Conservation (phyloP, 2,888 invertebrate genomes). For the Pseudeuparius sepicola region DNA sequence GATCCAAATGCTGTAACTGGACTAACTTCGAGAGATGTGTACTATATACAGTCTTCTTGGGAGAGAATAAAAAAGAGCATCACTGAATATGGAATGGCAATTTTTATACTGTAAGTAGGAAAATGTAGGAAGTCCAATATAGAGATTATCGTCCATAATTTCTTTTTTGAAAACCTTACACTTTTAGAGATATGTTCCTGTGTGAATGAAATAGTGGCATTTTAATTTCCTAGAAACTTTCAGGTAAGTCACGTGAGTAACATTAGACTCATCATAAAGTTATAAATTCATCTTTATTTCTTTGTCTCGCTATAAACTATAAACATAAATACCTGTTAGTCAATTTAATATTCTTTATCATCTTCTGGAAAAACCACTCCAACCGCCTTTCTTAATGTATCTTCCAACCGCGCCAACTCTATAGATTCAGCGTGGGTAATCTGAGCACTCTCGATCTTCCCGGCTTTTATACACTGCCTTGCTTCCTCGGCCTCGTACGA, state of each 20-base stretch:
- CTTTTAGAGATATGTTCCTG: too few species aligned
- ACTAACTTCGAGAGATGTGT: slow-evolving; percentile 23
- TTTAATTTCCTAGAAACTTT: too few species aligned
- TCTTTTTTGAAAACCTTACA: too few species aligned
- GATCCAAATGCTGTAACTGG: slow-evolving; percentile 26
- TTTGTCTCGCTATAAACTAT: too few species aligned
- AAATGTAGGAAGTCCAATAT: too few species aligned
- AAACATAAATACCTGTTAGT: too few species aligned
- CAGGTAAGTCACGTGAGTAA: too few species aligned
- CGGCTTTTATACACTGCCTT: slow-evolving; percentile 56
- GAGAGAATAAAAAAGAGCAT: slow-evolving; percentile 18
- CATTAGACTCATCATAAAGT: too few species aligned
- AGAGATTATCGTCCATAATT: too few species aligned
- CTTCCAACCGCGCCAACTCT: slow-evolving; percentile 59
- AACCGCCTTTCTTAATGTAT: slow-evolving; percentile 50
- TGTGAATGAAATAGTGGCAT: too few species aligned
- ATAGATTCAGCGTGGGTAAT: slow-evolving; percentile 60
- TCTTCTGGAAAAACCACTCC: slow-evolving; percentile 28
- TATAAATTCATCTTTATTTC: too few species aligned
- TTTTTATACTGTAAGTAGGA: slow-evolving; percentile 14
- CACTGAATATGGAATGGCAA: slow-evolving; percentile 17
- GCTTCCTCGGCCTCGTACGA: slow-evolving; percentile 71
- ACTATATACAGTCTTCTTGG: slow-evolving; percentile 23
- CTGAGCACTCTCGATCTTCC: slow-evolving; percentile 46
- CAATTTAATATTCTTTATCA: slow-evolving; percentile 19